A percentile compares a stretch with the other conserved stretches of the same genome.
These are phyloP conservation scores for Lepidurus arcticus DNA, from an alignment of 1,140 invertebrate species.

Conservation along the genomic window DNA sequence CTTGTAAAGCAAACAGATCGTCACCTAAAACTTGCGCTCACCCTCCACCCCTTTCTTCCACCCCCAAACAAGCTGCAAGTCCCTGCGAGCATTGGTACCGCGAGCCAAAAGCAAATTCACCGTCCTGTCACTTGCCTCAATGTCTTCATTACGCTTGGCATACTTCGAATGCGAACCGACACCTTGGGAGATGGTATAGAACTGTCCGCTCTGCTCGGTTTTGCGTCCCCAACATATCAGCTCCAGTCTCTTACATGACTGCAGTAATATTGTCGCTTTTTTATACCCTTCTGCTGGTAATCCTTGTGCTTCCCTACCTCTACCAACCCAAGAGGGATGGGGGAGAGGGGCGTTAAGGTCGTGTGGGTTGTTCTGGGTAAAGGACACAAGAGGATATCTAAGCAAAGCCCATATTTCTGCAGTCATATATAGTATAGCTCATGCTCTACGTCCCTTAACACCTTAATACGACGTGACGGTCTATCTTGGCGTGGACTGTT, in stretches of 20 bases:
- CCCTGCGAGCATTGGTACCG: neutral
- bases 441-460: conserved; percentile 21
- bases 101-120: neutral
- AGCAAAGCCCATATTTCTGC: conserved; percentile 18
- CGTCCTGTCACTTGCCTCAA: neutral
- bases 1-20: too few relatives aligned
- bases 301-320: neutral
- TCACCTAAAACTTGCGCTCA: neutral
- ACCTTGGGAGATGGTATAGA: neutral
- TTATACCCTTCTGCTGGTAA: neutral
- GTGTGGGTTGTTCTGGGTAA: too few relatives aligned
- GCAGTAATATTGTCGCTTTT: conserved; percentile 4
- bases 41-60: neutral
- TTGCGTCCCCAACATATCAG: too few relatives aligned
- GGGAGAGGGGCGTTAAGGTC: neutral
- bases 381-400: neutral
- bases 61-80: neutral
- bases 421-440: conserved; percentile 20
- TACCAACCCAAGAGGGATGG: neutral
- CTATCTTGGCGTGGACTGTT: conserved; percentile 10
- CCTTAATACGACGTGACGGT: conserved; percentile 21
- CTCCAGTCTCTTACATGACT: neutral
- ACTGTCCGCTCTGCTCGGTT: neutral
- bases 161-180: neutral
- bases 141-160: conserved; percentile 4